Evolutionary conservation across 2,888 invertebrate species (phyloP).

Genomic region (Cenopis cana): DNA sequence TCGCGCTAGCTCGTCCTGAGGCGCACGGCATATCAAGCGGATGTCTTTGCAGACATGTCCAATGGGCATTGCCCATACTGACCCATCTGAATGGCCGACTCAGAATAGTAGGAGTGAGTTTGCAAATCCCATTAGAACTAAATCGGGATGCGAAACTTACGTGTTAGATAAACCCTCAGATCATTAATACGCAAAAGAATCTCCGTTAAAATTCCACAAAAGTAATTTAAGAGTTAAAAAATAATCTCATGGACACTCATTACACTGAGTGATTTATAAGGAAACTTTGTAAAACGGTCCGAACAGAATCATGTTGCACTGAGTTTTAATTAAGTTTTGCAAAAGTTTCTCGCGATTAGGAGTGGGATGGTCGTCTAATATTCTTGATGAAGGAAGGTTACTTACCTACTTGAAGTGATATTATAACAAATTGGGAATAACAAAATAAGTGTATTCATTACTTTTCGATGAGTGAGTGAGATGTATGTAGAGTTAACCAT

Average conservation of each 20-base stretch:
- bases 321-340: slow-evolving; percentile 44
- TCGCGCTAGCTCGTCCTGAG: no score
- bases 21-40: no score
- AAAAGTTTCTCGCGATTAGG: slow-evolving; percentile 34
- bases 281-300: slow-evolving; percentile 28
- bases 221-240: slow-evolving; percentile 31
- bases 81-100: no score
- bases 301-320: slow-evolving; percentile 29
- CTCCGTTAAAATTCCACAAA: slow-evolving; percentile 20
- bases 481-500: no score
- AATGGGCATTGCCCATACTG: no score
- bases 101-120: no score
- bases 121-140: neutral
- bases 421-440: neutral
- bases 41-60: no score
- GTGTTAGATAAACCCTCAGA: neutral
- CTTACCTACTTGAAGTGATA: slow-evolving; percentile 6
- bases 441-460: no score
- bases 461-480: no score
- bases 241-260: slow-evolving; percentile 39
- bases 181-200: slow-evolving; percentile 24
- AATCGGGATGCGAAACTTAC: neutral
- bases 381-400: slow-evolving; percentile 30
- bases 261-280: slow-evolving; percentile 41
- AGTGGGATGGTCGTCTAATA: slow-evolving; percentile 32